Base-by-base conservation (phyloP, 2,888 invertebrate species). In the Ormyrus labotus region DNA sequence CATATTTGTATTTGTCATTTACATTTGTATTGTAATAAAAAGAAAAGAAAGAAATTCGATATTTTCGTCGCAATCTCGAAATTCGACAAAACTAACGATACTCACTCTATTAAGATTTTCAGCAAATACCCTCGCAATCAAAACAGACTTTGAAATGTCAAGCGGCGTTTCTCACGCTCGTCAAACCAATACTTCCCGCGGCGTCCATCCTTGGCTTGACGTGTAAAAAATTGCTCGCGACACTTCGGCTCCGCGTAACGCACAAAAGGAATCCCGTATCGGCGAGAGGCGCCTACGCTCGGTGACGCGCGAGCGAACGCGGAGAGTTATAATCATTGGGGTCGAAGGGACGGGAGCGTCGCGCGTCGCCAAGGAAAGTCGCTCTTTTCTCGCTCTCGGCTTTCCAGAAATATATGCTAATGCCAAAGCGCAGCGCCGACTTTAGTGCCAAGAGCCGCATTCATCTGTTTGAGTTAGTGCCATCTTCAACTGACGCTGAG, bases 241-340 rank as follows among this genome's bases (percentile, higher is more conserved):
- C 34, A 34, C 34, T 34, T 34, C 34, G 34, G 34, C 34, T 60
- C 6, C 11, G 75, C 50, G 10, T 67, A 51, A 65, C 67, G 55
- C 55, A 34, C 58, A 45, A 74, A 61, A 64, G 34, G 34, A 34
- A 34, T 13, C 50, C 10, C 55, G 6, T 53, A 19, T 10, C 8
- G 10, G 55, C 6, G 50, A 10, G 45, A 5, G 45, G n/a, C 2
- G 34, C n/a, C 34, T 8, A 10, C 10, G 48, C 34, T 19, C 13
- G n/a, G 50, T 9, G 19, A 55, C 48, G 11, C 13, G 34, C 34
- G 13, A 51, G 57, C 6, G 58, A 55, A 65, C 68, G 51, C n/a
- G 19, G 84, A 87, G 87, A 88, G 85, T 88, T 88, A 87, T 85
- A 87, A 86, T 87, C 86, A 87, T 88, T 87, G 85, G 85, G 87